phyloP scores from a whole-genome alignment of 2,797 vertebrate species.

The Euthynnus affinis region DNA sequence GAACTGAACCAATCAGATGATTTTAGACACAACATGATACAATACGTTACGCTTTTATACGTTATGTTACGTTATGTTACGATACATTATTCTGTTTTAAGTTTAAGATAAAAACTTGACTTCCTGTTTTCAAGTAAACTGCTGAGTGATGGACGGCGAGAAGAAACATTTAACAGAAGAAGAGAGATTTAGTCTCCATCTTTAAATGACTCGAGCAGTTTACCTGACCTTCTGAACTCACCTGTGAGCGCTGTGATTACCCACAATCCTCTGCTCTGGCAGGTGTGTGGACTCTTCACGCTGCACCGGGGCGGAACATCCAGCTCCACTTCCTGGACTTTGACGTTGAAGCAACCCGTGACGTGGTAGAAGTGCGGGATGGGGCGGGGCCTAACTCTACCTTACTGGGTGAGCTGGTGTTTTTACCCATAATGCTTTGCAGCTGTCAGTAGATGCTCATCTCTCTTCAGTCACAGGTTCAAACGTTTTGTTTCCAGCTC shows the following conservation, averaged over 20 bases:
- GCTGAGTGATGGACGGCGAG: no score
- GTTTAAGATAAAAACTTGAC: no score
- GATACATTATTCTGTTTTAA: no score
- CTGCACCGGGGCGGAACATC: slow-evolving; percentile 89
- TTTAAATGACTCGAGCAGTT: no score
- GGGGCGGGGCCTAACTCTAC: slow-evolving; percentile 86
- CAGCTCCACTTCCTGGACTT: slow-evolving; percentile 93
- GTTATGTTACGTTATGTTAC: no score
- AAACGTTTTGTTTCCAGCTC: slow-evolving; percentile 58
- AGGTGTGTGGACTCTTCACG: slow-evolving; percentile 94
- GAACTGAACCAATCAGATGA: no score
- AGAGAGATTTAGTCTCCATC: no score
- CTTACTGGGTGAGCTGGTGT: slow-evolving; percentile 86
- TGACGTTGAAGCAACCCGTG: slow-evolving; percentile 84
- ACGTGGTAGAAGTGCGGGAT: slow-evolving; percentile 93
- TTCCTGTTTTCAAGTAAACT: no score
- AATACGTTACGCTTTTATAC: no score
- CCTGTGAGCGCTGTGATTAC: slow-evolving; percentile 3
- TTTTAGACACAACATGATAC: no score
- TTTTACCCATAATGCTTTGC: slow-evolving; percentile 21
- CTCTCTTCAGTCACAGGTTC: neutral
- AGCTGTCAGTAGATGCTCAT: neutral
- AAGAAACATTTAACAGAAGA: no score
- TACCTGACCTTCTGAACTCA: no score
- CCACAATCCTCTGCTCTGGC: slow-evolving; percentile 55